Evolutionary conservation across 2,888 invertebrate species (phyloP), one percentile per base, ranked within the genome.

Genomic region (Buathra laborator): DNA sequence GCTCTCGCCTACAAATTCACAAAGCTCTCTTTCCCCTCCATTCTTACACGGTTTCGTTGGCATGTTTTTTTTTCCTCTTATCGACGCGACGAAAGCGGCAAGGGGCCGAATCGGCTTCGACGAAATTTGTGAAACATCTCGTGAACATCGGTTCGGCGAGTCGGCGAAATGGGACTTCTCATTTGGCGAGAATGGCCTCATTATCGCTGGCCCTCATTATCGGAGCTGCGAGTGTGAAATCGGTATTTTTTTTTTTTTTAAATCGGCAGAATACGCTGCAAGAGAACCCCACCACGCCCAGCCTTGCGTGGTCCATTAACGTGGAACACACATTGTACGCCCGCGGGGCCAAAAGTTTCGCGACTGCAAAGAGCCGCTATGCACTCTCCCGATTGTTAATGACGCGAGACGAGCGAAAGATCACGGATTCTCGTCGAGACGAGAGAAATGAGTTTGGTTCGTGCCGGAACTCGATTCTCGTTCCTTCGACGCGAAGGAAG

Each of bases 391-490:
- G 29, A 62, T 14, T 62, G 62, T 19, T 62, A 32, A 62, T 29
- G 62, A 32, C 62, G 67, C 46, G 51, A 44, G 29, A 46, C 19
- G 44, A 72, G 72, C 59, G 6, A n/a, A n/a, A 67, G 46, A 53
- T 51, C 32, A 74, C 6, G 62, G 62, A 62, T 24, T 62, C 32
- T 29, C 62, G 29, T 2, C 24, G 62, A 74, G 81, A 68, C 67
- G 78, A 84, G 64, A 74, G 72, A 82, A 75, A 79, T 75, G 74
- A 62, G 78, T 43, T 71, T 70, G 74, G 67, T 64, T 67, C 71
- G 77, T 71, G 76, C 84, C 85, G 74, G 85, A 85, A 78, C 85
- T 82, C 71, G 77, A 81, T 72, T 82, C 80, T 76, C 76, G 77
- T 62, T 51, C 72, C 64, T 81, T 81, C 56, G 79, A 67, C 24